Evolutionary conservation across 2,797 vertebrate species (phyloP), one percentile per base, ranked within the genome.

Genomic region (Falco rusticolus): DNA sequence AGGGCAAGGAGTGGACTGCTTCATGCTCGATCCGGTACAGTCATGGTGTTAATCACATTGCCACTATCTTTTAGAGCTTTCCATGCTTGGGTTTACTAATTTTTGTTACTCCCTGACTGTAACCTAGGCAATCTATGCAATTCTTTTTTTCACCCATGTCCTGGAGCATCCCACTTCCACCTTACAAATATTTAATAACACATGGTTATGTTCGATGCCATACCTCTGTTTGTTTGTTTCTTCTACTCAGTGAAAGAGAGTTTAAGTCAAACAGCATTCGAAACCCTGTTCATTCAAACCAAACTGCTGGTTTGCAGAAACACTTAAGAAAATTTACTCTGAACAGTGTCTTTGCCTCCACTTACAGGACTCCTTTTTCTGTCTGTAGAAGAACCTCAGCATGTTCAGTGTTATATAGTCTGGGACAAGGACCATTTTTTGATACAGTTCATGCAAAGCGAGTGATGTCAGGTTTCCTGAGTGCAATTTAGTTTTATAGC

Each of bases 21-120:
- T 99, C 98, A 99, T 99, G 98, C 96, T 99, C 4, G 99, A 99
- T 95, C 99, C 99, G 60, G 99, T 99, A 98, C 95, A 98, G 98
- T 69, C 18, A 7, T 29, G 17, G 15, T 60, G 45, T 37, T 77
- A 79, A 61, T 28, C 56, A n/a, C 47, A 45, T 18, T 87, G 48
- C 10, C 28, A 16, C 11, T 48, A 0, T 13, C 33, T 45, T 84
- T 71, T 25, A 66, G 33, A 60, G 43, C 11, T 77, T 63, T 48
- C 43, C 2, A 1, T 57, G 11, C 31, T n/a, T 69, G 13, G 6
- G 11, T 82, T 78, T 70, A 37, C 10, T 68, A 2, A 2, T 3
- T 93, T 84, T 61, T 63, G 4, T 72, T 91, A 48, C 18, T 69
- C 14, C 22, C 80, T 79, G 3, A 39, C 34, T n/a, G n/a, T 71